phyloP scores from a whole-genome alignment of 2,888 invertebrate species.

The Tolmerus cingulatus region DNA sequence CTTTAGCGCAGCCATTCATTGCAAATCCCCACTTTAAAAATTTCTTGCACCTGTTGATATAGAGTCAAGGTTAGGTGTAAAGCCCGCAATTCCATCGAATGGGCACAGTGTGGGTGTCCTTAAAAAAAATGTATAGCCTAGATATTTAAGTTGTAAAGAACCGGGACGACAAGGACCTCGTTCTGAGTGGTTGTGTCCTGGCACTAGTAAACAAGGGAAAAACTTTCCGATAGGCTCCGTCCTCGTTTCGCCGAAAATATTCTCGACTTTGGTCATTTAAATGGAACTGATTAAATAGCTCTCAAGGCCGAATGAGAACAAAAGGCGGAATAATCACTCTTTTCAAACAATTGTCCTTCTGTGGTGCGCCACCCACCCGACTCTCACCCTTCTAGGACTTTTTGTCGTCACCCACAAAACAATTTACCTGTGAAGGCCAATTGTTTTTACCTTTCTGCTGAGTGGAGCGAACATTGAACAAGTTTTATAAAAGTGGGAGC shows the following conservation, averaged over 20 bases:
- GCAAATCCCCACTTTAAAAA: not conserved
- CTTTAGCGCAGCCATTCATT: not conserved
- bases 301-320: not conserved
- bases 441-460: not conserved
- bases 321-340: not conserved
- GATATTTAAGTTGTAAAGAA: not conserved
- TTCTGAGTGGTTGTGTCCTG: not conserved
- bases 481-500: not conserved
- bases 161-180: not conserved
- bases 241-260: not conserved
- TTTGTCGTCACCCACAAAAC: not conserved
- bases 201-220: not conserved
- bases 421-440: not conserved
- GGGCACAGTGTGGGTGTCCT: not conserved
- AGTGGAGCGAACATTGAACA: not conserved
- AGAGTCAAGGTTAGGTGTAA: not conserved
- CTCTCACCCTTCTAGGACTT: not conserved
- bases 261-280: not conserved
- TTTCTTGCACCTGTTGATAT: not conserved
- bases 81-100: not conserved
- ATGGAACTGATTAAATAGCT: not conserved
- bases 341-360: not conserved
- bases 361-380: not conserved
- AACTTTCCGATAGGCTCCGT: not conserved
- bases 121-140: not conserved